Evolutionary conservation across 1,140 invertebrate species (phyloP).

Genomic region (Bradysia coprophila): DNA sequence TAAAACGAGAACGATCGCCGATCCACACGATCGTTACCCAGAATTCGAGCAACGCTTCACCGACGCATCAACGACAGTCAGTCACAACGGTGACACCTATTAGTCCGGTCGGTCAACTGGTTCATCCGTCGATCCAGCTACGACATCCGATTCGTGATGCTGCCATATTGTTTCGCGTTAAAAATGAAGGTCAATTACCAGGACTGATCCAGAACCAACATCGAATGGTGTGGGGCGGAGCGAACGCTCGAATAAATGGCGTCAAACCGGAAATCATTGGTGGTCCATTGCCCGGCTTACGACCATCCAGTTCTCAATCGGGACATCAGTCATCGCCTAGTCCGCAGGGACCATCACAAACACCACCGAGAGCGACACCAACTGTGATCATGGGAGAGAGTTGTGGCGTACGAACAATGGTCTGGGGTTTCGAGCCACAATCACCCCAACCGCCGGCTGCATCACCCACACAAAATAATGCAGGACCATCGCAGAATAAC

Average conservation of each 20-base stretch:
- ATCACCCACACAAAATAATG: conserved; percentile 19
- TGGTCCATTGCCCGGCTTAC: conserved; percentile 40
- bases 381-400: conserved; percentile 81
- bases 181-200: conserved; percentile 20
- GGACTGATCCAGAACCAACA: conserved; percentile 18
- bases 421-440: conserved; percentile 43
- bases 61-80: not conserved
- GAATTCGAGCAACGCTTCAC: not conserved
- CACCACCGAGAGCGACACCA: conserved; percentile 49
- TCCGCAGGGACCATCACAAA: conserved; percentile 33
- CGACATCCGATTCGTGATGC: conserved; percentile 19
- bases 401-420: conserved; percentile 77
- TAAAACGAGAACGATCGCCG: conserved; percentile 4
- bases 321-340: conserved; percentile 16
- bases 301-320: conserved; percentile 11
- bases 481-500: conserved; percentile 33
- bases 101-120: conserved; percentile 1
- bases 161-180: conserved; percentile 19
- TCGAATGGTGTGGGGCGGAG: conserved; percentile 36
- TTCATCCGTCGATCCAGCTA: conserved; percentile 15
- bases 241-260: conserved; percentile 44
- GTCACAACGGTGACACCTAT: conserved; percentile 1
- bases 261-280: conserved; percentile 63
- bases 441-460: conserved; percentile 26
- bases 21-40: not conserved